Base-by-base conservation (phyloP, 1,140 invertebrate species). In the Drosophila murphyi region DNA sequence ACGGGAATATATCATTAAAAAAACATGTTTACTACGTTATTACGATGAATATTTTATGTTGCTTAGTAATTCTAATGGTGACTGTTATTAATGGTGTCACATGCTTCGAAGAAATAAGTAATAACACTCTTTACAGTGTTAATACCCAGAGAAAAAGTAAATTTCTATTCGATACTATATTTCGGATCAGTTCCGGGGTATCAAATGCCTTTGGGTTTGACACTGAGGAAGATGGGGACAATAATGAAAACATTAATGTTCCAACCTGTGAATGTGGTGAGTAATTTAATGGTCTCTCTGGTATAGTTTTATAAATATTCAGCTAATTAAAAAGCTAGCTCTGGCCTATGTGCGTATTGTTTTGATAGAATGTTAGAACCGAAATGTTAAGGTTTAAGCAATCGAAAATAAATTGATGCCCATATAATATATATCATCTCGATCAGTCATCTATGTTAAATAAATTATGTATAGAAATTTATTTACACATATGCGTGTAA, bases 191-290 rank as follows among this genome's bases (percentile, higher is more conserved):
- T 43, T 88, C 87, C 43, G 74, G 86, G 2, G 93, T 94, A 29
- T 91, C 91, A 3, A 92, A 92, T 52, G 93, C 93, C 32, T 93
- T 93, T 47, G 93, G 93, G 54, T 79, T 78, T 60, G 94, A 93
- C 29, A 83, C 91, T 20, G 93, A 94, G 39, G 93, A 94, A 45
- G 93, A 94, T 56, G 71, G 73, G 28, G 93, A 93, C 57, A 92
- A 93, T 57, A 77, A 82, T 52, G 88, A 92, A 43, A 90, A 79
- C 32, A 64, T 76, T n/a, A 93, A 92, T 61, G 35, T 93, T 1
- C 93, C 93, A 68, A 95, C 95, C 63, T 96, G 95, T 74, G 94
- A 94, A 8, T 96, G 95, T 79, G 95, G 95, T 95, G 92, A 94
- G 93, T 82, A 2, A 5, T 37, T 54, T 43, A 7, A 2, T 29